phyloP scores from a whole-genome alignment of 2,888 invertebrate species.

The Apamea crenata region DNA sequence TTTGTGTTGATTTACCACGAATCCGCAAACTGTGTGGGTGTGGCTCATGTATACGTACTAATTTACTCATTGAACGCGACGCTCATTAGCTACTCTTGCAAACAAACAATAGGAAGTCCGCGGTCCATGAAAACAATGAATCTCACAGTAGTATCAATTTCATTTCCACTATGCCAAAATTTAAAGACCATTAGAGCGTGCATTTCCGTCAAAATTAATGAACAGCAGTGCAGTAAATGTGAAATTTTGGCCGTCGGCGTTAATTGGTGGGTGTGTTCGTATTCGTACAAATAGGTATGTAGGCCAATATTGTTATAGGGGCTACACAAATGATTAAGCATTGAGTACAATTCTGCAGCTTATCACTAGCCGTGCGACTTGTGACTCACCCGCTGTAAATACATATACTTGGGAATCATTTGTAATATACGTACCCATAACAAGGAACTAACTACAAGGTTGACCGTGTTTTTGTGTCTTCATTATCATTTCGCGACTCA shows the following conservation, averaged over 20 bases:
- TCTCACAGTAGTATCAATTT: constrained; percentile 48
- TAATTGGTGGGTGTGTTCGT: constrained; percentile 53
- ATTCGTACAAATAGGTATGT: constrained; percentile 48
- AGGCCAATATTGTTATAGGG: constrained; percentile 58
- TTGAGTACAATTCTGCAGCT: constrained; percentile 72
- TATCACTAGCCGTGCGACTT: constrained; percentile 69
- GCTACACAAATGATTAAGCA: constrained; percentile 70
- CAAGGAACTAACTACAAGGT: constrained; percentile 67
- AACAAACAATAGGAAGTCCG: constrained; percentile 41
- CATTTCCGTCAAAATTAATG: constrained; percentile 48
- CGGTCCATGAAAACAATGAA: constrained; percentile 50
- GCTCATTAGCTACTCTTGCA: constrained; percentile 39
- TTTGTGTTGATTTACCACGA: background rate
- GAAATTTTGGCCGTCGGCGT: constrained; percentile 45
- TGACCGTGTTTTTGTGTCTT: constrained; percentile 57
- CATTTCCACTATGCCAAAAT: constrained; percentile 44
- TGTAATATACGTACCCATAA: constrained; percentile 59
- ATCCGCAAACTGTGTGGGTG: constrained; percentile 14
- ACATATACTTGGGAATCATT: constrained; percentile 65
- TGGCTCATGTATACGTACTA: constrained; percentile 21
- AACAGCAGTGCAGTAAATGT: constrained; percentile 34
- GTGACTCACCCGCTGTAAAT: constrained; percentile 71
- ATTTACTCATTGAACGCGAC: constrained; percentile 41
- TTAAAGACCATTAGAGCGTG: constrained; percentile 38
- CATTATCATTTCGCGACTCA: constrained; percentile 59